phyloP scores from a whole-genome alignment of 2,888 invertebrate species.

The Thera britannica region DNA sequence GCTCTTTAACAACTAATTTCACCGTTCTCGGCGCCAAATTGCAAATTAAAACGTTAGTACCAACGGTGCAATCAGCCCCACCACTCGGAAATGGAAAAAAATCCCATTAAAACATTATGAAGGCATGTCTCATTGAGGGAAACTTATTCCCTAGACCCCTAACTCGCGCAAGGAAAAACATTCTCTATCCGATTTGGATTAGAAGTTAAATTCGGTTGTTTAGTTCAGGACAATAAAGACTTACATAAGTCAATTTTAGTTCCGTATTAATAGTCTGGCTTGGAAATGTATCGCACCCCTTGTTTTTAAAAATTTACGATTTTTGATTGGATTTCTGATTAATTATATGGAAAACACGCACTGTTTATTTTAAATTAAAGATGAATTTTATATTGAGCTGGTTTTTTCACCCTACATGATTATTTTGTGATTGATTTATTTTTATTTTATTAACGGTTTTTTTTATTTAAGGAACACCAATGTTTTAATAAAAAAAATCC shows the following conservation, averaged over 20 bases:
- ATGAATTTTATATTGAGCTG: conserved; percentile 14
- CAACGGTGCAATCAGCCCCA: conserved; percentile 44
- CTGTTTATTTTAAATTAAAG: conserved; percentile 32
- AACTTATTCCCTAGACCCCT: conserved; percentile 18
- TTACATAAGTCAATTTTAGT: conserved; percentile 57
- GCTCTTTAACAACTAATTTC: conserved; percentile 34
- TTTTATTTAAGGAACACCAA: too few relatives aligned
- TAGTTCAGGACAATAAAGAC: conserved; percentile 45
- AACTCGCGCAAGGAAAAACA: conserved; percentile 10
- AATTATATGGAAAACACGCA: conserved; percentile 53
- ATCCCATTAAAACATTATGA: conserved; percentile 53
- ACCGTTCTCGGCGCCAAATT: conserved; percentile 36
- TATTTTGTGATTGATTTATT: too few relatives aligned
- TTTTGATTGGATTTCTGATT: conserved; percentile 66
- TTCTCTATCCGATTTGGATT: conserved; percentile 1
- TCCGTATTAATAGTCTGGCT: conserved; percentile 51
- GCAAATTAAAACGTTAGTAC: conserved; percentile 43
- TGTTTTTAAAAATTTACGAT: conserved; percentile 62
- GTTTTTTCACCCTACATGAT: background rate
- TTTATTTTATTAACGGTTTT: too few relatives aligned
- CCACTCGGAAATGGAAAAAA: conserved; percentile 50
- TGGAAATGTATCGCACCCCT: conserved; percentile 50
- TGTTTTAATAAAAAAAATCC: too few relatives aligned
- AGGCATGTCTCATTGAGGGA: conserved; percentile 42
- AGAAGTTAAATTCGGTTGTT: conserved; percentile 5